Evolutionary conservation across 2,888 invertebrate species (phyloP), one percentile per base, ranked within the genome.

Genomic region (Peribatodes rhomboidaria): DNA sequence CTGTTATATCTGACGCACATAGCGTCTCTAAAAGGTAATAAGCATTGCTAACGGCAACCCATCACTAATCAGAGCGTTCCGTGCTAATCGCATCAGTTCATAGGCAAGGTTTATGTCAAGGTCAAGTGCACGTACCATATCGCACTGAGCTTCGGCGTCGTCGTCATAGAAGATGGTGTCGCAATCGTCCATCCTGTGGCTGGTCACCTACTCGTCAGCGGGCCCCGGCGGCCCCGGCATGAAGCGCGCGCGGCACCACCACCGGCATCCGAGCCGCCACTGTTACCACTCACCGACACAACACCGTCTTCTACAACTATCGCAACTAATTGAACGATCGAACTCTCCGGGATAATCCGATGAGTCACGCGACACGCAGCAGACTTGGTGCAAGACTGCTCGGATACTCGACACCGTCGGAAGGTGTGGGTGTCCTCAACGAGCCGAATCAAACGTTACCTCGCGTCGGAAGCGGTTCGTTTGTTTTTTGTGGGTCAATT

Each of bases 161-260:
- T 93, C 93, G 92, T 94, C 93, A 92, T 93, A 93, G 86, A 92
- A 92, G 82, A 89, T 81, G 74, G 86, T 86, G 80, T 87, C 88
- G 83, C 92, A 90, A 88, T 92, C 93, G 87, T 93, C 93, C 94
- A 94, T 93, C 78, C 89, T 90, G 86, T 82, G 78, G 83, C 77
- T 83, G 79, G 52, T 76, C 82, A 78, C 83, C 85, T 88, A 86
- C 83, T 84, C 83, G 78, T 84, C 85, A 80, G 81, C 85, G 78
- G 84, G 84, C 81, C 80, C 78, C 77, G 76, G 73, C 66, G 86
- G 89, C 87, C 84, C 94, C 92, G 84, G 92, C 94, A 88, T 94
- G 90, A 82, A 94, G 89, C 73, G 79, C 78, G 74, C 80, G 71
- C 80, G 78, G 85, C 87, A 84, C 94, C 92, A 79, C 84, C 90